These are phyloP conservation scores for Aleiodes sp. DNA, from an alignment of 1,140 invertebrate species.

Conservation along the genomic window DNA sequence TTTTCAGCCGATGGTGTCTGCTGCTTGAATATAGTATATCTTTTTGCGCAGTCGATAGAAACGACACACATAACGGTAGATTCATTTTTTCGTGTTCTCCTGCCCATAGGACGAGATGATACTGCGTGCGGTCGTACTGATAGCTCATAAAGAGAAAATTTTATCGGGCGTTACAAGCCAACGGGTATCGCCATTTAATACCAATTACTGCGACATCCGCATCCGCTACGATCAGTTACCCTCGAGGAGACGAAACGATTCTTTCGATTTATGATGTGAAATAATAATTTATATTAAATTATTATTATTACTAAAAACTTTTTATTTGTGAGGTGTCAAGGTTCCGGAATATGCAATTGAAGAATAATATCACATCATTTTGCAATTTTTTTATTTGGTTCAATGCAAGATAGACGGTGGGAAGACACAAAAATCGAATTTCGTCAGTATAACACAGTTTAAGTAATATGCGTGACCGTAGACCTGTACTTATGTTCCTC, in stretches of 20 bases:
- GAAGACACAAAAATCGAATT: constrained; percentile 24
- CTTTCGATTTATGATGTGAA: background rate
- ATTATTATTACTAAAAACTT: background rate
- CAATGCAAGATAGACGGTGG: background rate
- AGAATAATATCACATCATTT: background rate
- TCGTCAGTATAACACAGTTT: background rate
- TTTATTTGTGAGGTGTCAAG: background rate
- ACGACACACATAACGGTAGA: background rate
- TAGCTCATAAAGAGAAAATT: constrained; percentile 45
- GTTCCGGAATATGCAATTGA: background rate
- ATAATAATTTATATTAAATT: background rate
- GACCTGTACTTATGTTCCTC: constrained; percentile 19
- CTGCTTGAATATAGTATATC: background rate
- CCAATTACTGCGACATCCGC: constrained; percentile 43
- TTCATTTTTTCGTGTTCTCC: background rate
- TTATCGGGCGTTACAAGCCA: constrained; percentile 40
- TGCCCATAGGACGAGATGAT: background rate
- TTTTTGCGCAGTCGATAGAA: background rate
- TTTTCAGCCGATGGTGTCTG: constrained; percentile 17
- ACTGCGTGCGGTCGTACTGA: constrained; percentile 19
- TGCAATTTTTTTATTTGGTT: background rate
- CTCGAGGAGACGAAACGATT: background rate
- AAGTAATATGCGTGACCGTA: constrained; percentile 31
- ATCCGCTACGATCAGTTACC: constrained; percentile 21
- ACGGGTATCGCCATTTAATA: constrained; percentile 42